Base-by-base conservation (phyloP, 2,797 vertebrate species). In the Pseudomugil tenellus region DNA sequence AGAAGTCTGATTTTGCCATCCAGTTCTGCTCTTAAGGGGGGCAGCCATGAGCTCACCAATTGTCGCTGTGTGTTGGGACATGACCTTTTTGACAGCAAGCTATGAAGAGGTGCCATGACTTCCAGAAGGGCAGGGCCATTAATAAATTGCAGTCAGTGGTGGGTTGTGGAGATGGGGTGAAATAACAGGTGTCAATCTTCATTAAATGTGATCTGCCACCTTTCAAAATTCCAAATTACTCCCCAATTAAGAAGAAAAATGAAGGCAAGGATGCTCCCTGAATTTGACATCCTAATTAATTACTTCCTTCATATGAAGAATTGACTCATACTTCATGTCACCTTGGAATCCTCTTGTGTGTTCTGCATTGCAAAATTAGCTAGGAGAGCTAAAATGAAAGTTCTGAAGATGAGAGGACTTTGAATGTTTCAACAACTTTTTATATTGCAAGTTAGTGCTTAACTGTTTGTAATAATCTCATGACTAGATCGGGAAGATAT, bases 111-210 rank as follows among this genome's bases (percentile, higher is more conserved):
- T 48, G 16, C n/a, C 60, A 72, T 73, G 46, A 92, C 90, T 89
- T 77, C 76, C 80, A 76, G 78, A 87, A 91, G 90, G 91, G 82
- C 82, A 78, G 0, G 51, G 73, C 70, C 80, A 71, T 89, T 91
- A 83, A 81, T 89, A 85, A 87, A 81, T 52, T 28, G 23, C 23
- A 43, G 75, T 76, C 62, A 59, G 82, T 28, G 49, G 78, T 68
- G 83, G 78, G 76, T 72, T 79, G 72, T 0, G 28, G 76, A 79
- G 86, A 84, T 69, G n/a, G 66, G 63, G 59, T 72, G 64, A 84
- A 92, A 92, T 89, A 92, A 92, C 92, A 93, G 91, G 83, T 92
- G 92, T 91, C 93, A 86, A 88, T 95, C 93, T 93, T 94, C 88
- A 93, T 94, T 94, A 93, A 63, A 69, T 49, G 73, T 37, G 83